Evolutionary conservation across 2,888 invertebrate genomes (phyloP).

Genomic region (Agriopis marginaria): DNA sequence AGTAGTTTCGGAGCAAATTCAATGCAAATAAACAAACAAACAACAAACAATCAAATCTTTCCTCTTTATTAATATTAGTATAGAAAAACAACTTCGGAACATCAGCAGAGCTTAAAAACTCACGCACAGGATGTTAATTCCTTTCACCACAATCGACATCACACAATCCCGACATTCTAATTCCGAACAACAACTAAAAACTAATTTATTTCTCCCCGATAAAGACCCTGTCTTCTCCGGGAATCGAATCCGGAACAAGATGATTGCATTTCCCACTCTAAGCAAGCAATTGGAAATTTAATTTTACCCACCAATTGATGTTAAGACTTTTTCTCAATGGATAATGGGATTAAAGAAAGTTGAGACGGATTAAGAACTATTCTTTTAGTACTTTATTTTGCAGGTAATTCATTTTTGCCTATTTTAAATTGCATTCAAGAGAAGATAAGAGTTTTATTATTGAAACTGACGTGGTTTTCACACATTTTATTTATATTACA

Average conservation of each 20-base stretch:
- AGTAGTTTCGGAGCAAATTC: no score
- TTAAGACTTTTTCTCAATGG: constrained; percentile 35
- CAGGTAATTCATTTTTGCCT: not conserved
- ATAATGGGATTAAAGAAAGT: constrained; percentile 39
- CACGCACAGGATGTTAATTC: not conserved
- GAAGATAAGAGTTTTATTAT: no score
- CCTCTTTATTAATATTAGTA: no score
- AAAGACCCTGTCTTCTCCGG: constrained; percentile 26
- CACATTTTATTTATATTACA: no score
- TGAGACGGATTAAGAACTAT: constrained; percentile 27
- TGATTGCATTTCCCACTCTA: constrained; percentile 38
- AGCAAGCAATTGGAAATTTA: constrained; percentile 39
- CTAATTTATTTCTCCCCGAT: constrained; percentile 38
- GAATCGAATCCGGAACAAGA: constrained; percentile 31
- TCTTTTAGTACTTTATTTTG: constrained; percentile 17
- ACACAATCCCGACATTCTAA: constrained; percentile 24
- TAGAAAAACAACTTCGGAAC: not conserved
- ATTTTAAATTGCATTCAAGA: constrained; percentile 9
- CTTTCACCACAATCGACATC: not conserved
- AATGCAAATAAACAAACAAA: no score
- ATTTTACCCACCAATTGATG: constrained; percentile 42
- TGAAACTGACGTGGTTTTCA: no score
- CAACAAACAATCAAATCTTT: no score
- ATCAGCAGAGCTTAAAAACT: no score
- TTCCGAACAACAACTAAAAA: constrained; percentile 38